Evolutionary conservation across 1,140 invertebrate genomes (phyloP).

Genomic region (Procambarus virginalis): DNA sequence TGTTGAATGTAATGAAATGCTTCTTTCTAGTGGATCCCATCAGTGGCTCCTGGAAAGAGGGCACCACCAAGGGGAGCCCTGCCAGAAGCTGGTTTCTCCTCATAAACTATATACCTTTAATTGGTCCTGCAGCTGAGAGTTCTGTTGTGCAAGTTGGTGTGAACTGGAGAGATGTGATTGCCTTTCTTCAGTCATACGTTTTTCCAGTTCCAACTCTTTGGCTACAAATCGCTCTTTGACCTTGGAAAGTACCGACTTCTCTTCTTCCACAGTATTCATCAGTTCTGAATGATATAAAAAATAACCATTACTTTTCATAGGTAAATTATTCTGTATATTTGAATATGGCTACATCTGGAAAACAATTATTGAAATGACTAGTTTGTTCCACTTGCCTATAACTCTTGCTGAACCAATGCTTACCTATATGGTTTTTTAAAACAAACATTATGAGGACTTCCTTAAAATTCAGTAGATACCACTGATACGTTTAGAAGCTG

Average conservation of each 20-base stretch:
- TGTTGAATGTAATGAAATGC: no score
- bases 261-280: slow-evolving; percentile 26
- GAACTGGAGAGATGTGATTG: slow-evolving; percentile 19
- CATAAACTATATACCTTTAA: slow-evolving; percentile 15
- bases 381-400: no score
- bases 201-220: slow-evolving; percentile 29
- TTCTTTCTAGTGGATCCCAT: no score
- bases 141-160: slow-evolving; percentile 32
- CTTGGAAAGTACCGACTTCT: neutral
- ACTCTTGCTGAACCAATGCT: no score
- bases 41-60: no score
- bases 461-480: neutral
- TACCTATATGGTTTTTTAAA: no score
- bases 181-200: slow-evolving; percentile 22
- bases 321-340: no score
- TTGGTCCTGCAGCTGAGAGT: slow-evolving; percentile 30
- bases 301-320: no score
- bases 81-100: no score
- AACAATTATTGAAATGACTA: no score
- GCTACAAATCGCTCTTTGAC: slow-evolving; percentile 22
- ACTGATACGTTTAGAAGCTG: slow-evolving; percentile 18
- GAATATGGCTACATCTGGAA: no score
- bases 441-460: neutral
- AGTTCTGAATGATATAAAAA: slow-evolving; percentile 29
- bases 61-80: no score